Base-by-base conservation (phyloP, 2,113 vertebrate species). In the Sceloporus undulatus region DNA sequence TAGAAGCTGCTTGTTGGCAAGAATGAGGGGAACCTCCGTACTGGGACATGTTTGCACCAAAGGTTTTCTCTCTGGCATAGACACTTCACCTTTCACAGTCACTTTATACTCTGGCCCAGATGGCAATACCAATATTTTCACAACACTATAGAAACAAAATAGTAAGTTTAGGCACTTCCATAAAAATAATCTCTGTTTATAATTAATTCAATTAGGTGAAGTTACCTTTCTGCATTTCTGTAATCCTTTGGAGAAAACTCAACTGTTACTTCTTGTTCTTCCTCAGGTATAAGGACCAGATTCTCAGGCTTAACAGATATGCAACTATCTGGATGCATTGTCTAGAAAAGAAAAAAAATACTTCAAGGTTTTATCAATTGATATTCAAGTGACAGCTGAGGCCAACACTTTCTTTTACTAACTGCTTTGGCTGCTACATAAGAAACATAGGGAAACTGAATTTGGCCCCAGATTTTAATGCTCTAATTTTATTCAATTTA, bases 41-140 rank as follows among this genome's bases (percentile, higher is more conserved):
- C 85, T 88, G 66, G 19, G 76, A 42, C 93, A 73, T 56, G 62
- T 89, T 56, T 85, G 16, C 66, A 79, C n/a, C 4, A 93, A 78
- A 85, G 90, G 87, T 84, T 94, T 94, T 4, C 85, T 93, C 95
- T 54, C 86, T n/a, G 77, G 90, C 76, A 85, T 78, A n/a, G 93
- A 25, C 10, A 94, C 93, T 86, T 97, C 97, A 93, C 98, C 98
- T 96, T 97, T 97, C 84, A 99, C 88, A 13, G 96, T 90, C 62
- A 99, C 98, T 95, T 99, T 98, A 94, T 99, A 99, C 88, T 99
- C 98, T 93, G 99, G 99, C 18, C 99, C 98, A 81, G 96, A 98
- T 1, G 98, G 98, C 82, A 98, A 96, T 91, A 99, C 98, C 74
- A 98, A 93, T 91, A 99, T 98, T 89, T 97, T 98, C 93, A 99